Conservation (phyloP, 1,140 invertebrate genomes). For the Ceratina japonica region DNA sequence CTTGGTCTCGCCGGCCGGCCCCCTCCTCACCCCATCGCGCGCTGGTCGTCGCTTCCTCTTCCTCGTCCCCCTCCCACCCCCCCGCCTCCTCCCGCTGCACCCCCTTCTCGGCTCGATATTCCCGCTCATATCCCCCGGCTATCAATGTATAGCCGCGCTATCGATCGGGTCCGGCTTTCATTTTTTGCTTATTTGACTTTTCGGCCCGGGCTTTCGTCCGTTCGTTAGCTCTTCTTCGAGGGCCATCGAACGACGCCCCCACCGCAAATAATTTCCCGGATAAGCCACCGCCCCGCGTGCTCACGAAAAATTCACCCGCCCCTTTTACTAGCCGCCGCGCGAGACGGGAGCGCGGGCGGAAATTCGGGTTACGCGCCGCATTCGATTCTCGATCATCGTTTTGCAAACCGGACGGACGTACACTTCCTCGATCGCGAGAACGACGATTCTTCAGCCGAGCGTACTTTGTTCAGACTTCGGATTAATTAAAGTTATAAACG, state of each 20-base stretch:
- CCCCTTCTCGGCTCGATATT: conserved; percentile 34
- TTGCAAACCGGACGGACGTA: neutral
- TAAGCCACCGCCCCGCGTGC: conserved; percentile 26
- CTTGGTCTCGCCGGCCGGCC: conserved; percentile 32
- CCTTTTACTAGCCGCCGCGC: too few species aligned
- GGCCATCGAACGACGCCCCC: conserved; percentile 62
- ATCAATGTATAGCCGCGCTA: conserved; percentile 53
- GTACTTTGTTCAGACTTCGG: too few species aligned
- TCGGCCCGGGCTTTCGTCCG: conserved; percentile 59
- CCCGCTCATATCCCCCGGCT: conserved; percentile 44
- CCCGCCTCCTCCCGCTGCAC: neutral
- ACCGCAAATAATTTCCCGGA: conserved; percentile 60
- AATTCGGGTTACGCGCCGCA: too few species aligned
- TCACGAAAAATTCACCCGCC: neutral
- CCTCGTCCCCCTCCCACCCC: neutral
- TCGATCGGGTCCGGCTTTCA: conserved; percentile 56
- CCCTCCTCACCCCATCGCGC: neutral
- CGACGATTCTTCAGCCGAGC: too few species aligned
- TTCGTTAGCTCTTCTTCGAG: conserved; percentile 64
- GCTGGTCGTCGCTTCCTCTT: neutral
- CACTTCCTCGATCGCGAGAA: too few species aligned
- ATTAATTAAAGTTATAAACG: too few species aligned
- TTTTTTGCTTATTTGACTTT: conserved; percentile 69
- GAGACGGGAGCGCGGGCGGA: neutral
- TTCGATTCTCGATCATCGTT: too few species aligned